phyloP scores from a whole-genome alignment of 2,113 vertebrate genomes.

The Nyctereutes procyonoides region DNA sequence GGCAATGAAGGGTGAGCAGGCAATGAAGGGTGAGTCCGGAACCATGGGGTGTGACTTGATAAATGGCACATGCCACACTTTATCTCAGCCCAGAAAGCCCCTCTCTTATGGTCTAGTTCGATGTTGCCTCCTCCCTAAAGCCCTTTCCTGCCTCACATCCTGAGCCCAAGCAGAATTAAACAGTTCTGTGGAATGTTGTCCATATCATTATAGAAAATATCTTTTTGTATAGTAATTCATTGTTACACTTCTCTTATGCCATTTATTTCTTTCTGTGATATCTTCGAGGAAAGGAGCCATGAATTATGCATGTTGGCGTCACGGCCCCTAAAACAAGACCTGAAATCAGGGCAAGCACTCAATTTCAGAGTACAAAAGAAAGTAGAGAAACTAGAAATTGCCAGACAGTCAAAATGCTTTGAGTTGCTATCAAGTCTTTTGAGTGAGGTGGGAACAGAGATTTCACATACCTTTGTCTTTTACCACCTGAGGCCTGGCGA shows the following conservation, averaged over 20 bases:
- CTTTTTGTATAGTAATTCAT: not conserved
- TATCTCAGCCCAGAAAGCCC: not conserved
- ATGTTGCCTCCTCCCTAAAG: not conserved
- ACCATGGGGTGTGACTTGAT: not conserved
- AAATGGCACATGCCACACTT: not conserved
- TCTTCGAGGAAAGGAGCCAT: not conserved
- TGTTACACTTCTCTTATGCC: not conserved
- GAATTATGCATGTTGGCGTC: not conserved
- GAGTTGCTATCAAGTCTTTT: not conserved
- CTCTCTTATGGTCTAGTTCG: not conserved
- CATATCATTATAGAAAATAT: not conserved
- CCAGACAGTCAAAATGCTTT: not conserved
- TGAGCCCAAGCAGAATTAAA: not conserved
- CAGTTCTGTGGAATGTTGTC: not conserved
- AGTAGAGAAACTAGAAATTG: conserved; percentile 5
- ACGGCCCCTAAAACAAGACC: not conserved
- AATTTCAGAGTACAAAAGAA: not conserved
- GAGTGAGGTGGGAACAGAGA: not conserved
- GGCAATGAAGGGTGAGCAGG: not conserved
- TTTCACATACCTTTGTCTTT: not conserved
- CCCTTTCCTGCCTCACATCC: not conserved
- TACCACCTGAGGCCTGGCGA: not conserved
- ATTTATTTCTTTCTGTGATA: not conserved
- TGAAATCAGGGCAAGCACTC: not conserved
- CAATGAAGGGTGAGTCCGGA: not conserved